Evolutionary conservation across 2,888 invertebrate species (phyloP), one percentile per base, ranked within the genome.

Genomic region (Busseola fusca): DNA sequence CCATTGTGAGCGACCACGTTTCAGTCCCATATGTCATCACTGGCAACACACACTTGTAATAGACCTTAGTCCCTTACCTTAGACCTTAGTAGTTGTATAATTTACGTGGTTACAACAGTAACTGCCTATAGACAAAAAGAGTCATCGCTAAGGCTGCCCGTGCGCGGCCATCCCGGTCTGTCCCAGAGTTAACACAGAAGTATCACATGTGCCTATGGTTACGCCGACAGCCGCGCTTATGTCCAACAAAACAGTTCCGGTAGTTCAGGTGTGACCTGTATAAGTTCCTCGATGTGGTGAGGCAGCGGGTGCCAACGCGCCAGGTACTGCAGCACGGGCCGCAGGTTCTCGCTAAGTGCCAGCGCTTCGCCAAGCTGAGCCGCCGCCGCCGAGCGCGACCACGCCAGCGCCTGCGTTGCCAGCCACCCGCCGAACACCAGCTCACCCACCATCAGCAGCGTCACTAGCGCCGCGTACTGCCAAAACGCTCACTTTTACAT

Each of bases 231-330:
- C 16, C 14, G 42, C 18, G 45, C 7, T 25, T 57, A 0, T 16
- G 18, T 40, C 7, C n/a, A 40, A 16, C 34, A 34, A 25, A n/a
- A 27, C 27, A 42, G 40, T 21, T 12, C 4, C 34, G 18, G n/a
- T 16, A 10, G 59, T 1, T 42, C 27, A 40, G 25, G 9, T 14
- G 18, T 60, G 4, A 89, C 92, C 85, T 89, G 54, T 3, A 92
- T 69, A 54, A 92, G 80, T 0, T 57, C 78, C 18, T 85, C 82
- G 68, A 92, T 67, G 64, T 76, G 86, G 34, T 83, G 80, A 2
- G 91, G 89, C 78, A 91, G 82, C 67, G 90, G 87, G 73, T 88
- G 84, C 87, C 86, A 89, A 69, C 85, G 85, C 52, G 84, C 87
- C 56, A 92, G 81, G 74, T 85, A 83, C 58, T 77, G 80, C 75